phyloP scores from a whole-genome alignment of 1,140 invertebrate genomes.

The Ips typographus region DNA sequence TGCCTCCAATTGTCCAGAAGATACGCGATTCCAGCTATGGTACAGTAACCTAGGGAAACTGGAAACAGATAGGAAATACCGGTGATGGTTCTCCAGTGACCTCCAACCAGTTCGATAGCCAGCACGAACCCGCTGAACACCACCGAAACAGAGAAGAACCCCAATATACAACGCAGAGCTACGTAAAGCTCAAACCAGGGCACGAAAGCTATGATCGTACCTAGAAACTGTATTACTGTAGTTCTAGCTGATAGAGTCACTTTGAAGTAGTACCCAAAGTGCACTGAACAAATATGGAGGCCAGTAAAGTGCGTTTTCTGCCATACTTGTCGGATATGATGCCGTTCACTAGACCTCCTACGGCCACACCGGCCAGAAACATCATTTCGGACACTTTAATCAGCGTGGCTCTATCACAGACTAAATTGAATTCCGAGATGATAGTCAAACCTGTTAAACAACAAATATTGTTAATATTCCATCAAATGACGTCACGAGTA shows the following conservation, averaged over 20 bases:
- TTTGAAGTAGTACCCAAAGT: conserved; percentile 55
- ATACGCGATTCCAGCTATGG: conserved; percentile 70
- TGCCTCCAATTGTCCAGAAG: conserved; percentile 71
- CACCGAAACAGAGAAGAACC: conserved; percentile 70
- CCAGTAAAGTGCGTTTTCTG: conserved; percentile 71
- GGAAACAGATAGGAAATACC: conserved; percentile 74
- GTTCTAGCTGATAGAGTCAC: not conserved
- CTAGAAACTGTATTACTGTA: conserved; percentile 43
- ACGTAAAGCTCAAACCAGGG: conserved; percentile 67
- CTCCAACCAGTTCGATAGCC: conserved; percentile 71
- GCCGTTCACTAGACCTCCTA: conserved; percentile 69
- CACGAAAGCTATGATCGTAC: conserved; percentile 62
- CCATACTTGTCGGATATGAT: conserved; percentile 76
- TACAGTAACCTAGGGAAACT: conserved; percentile 70
- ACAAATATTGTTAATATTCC: too few relatives aligned
- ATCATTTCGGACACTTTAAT: conserved; percentile 68
- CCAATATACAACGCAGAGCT: conserved; percentile 62
- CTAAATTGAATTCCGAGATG: conserved; percentile 66
- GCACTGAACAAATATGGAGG: conserved; percentile 68
- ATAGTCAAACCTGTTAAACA: conserved; percentile 56
- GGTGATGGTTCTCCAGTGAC: conserved; percentile 71
- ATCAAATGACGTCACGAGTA: too few relatives aligned
- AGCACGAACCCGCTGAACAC: conserved; percentile 73
- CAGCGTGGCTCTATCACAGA: conserved; percentile 64
- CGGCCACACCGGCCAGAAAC: conserved; percentile 67